These are phyloP conservation scores for Percopsis omiscomaycus DNA, from an alignment of 2,797 vertebrate genomes.

Conservation along the genomic window DNA sequence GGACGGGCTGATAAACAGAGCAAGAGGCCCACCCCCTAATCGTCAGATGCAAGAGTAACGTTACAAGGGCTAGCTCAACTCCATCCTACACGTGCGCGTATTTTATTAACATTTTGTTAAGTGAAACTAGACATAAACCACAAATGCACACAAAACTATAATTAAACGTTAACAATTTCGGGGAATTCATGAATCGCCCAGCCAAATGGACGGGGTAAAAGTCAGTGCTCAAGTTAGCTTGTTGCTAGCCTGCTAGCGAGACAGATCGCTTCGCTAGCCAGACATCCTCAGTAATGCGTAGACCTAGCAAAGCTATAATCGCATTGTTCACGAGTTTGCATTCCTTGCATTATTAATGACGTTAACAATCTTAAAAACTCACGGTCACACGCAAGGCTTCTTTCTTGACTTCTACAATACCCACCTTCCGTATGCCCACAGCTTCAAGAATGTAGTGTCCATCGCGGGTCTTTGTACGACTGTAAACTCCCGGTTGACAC, in stretches of 20 bases:
- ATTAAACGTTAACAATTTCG: neutral
- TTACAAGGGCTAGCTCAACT: neutral
- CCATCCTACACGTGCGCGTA: conserved; percentile 4
- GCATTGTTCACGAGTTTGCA: conserved; percentile 3
- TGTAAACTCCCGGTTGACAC: conserved; percentile 56
- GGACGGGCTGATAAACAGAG: neutral
- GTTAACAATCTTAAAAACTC: neutral
- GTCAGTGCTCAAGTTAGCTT: conserved; percentile 37
- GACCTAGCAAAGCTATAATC: conserved; percentile 19
- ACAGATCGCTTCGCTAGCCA: conserved; percentile 35
- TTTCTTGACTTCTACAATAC: conserved; percentile 7
- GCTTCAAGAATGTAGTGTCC: conserved; percentile 15
- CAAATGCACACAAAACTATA: no score
- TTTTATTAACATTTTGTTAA: no score
- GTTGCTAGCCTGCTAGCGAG: conserved; percentile 45
- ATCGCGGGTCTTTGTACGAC: conserved; percentile 55
- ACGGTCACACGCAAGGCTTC: neutral
- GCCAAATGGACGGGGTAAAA: neutral
- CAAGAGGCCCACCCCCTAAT: conserved; percentile 6
- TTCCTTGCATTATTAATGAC: neutral
- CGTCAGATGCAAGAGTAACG: conserved; percentile 3
- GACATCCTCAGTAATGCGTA: neutral
- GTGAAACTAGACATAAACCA: no score
- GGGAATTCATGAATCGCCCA: no score
- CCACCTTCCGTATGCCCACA: conserved; percentile 35